These are phyloP conservation scores for Carassius auratus DNA, from an alignment of 2,113 vertebrate species.

Conservation along the genomic window DNA sequence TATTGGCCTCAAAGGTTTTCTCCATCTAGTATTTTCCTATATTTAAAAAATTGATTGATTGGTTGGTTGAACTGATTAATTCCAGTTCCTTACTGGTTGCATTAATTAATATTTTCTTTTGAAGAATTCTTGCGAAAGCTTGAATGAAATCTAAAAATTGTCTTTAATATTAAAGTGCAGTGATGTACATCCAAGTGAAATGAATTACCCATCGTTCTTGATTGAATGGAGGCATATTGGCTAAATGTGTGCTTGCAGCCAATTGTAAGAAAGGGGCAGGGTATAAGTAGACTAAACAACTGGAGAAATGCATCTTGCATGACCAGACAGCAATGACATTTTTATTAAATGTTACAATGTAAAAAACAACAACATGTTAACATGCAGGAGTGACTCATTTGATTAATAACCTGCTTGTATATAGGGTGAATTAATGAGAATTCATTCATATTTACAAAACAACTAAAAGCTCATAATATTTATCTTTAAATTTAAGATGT, in stretches of 20 bases:
- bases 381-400: not conserved
- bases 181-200: not conserved
- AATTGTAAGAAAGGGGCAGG: not conserved
- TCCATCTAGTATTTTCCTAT: too few relatives aligned
- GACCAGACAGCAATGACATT: not conserved
- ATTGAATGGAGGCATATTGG: not conserved
- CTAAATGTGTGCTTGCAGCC: not conserved
- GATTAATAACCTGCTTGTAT: too few relatives aligned
- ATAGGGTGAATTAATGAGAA: too few relatives aligned
- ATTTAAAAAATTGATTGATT: not conserved
- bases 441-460: too few relatives aligned
- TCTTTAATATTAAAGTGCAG: not conserved
- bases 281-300: too few relatives aligned
- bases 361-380: not conserved
- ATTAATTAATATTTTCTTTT: not conserved
- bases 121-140: not conserved
- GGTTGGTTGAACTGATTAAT: not conserved
- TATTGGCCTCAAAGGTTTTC: not conserved
- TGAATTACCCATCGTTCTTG: not conserved
- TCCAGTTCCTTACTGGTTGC: not conserved
- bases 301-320: not conserved
- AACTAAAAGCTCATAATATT: not conserved
- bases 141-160: not conserved
- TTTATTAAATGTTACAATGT: not conserved
- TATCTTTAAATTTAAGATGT: not conserved